Conservation (phyloP, 23 tunicate species). For the Oikopleura dioica region DNA sequence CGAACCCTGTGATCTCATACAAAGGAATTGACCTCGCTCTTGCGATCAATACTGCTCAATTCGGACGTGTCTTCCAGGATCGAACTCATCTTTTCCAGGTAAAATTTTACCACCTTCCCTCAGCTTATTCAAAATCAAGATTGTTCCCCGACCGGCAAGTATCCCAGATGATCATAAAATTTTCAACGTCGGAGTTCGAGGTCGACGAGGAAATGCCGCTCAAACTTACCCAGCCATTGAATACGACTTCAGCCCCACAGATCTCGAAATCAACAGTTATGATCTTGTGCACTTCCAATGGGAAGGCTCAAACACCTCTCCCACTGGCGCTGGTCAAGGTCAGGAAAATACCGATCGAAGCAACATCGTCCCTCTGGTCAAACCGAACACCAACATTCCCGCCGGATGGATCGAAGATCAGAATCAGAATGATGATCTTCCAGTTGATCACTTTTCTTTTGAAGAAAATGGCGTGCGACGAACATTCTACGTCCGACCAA, state of each 20-base stretch:
- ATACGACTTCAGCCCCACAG: slow-evolving; percentile 73
- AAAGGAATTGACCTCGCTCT: no score
- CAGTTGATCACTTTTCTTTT: no score
- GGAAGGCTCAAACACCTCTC: slow-evolving; percentile 81
- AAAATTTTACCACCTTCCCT: no score
- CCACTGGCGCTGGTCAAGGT: slow-evolving; percentile 79
- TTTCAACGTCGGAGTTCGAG: slow-evolving; percentile 33
- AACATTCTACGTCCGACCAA: no score
- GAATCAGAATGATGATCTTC: no score
- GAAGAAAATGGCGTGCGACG: no score
- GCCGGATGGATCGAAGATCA: no score
- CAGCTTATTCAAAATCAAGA: no score
- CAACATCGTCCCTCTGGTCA: slow-evolving; percentile 28
- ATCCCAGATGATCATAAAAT: no score
- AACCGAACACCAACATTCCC: slow-evolving; percentile 45
- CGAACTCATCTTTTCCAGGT: slow-evolving; percentile 41
- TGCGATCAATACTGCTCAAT: slow-evolving; percentile 88
- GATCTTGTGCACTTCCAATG: slow-evolving; percentile 79
- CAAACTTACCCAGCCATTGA: slow-evolving; percentile 64
- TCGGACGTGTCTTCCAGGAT: slow-evolving; percentile 75
- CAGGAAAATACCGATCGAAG: slow-evolving; percentile 43
- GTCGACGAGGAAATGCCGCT: slow-evolving; percentile 69
- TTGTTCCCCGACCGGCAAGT: no score
- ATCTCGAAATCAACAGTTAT: neutral
- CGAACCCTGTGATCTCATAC: neutral